Percentiles rank a stretch among this genome's conserved stretches.
Evolutionary conservation across 2,797 vertebrate species (phyloP).

Genomic region (Tragopan temminckii): DNA sequence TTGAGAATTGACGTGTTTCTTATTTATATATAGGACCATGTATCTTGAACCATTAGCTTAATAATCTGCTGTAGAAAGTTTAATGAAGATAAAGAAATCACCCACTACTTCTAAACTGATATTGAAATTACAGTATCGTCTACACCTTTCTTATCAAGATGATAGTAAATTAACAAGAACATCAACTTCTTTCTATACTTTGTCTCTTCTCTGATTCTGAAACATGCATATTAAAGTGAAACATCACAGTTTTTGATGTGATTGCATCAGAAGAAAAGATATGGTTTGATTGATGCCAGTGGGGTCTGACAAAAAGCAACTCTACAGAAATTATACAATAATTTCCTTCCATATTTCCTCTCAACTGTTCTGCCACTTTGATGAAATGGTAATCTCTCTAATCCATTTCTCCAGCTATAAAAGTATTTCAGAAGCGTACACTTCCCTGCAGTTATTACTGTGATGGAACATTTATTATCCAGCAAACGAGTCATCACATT

Average conservation of each 20-base stretch:
- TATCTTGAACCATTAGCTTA: background rate
- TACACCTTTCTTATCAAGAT: background rate
- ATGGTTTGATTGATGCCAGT: conserved; percentile 17
- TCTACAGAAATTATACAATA: conserved; percentile 54
- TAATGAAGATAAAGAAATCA: background rate
- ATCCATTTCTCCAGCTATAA: conserved; percentile 47
- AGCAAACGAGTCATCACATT: conserved; percentile 22
- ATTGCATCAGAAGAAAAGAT: conserved; percentile 45
- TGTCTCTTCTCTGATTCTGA: background rate
- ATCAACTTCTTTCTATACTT: background rate
- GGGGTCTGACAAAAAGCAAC: conserved; percentile 45
- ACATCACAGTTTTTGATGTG: background rate
- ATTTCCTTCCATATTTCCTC: conserved; percentile 59
- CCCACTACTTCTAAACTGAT: background rate
- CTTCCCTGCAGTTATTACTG: conserved; percentile 41
- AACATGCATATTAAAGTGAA: conserved; percentile 22
- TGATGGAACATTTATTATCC: conserved; percentile 7
- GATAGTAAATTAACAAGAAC: background rate
- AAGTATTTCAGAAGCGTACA: conserved; percentile 26
- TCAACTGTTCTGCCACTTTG: conserved; percentile 59
- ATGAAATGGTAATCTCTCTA: conserved; percentile 66
- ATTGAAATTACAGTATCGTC: background rate
- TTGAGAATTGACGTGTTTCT: background rate
- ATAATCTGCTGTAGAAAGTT: background rate
- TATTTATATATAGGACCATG: background rate